Evolutionary conservation across 2,888 invertebrate species (phyloP).

Genomic region (Agriopis leucophaearia): DNA sequence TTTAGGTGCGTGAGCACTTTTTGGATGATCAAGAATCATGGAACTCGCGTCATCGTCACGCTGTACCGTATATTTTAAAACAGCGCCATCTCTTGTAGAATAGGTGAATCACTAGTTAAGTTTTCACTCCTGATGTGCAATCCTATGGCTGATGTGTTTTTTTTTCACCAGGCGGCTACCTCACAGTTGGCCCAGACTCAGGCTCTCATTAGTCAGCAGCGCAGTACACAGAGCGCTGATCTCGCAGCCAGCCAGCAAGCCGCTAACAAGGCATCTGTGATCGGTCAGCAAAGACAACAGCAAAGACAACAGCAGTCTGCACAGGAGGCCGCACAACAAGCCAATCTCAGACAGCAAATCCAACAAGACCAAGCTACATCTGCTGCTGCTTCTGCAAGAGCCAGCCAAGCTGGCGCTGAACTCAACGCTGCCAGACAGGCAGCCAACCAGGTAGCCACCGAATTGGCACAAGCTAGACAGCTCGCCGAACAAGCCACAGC

Average conservation of each 20-base stretch:
- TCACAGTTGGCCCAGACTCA: not conserved
- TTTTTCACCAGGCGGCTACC: not conserved
- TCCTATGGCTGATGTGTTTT: too few species aligned
- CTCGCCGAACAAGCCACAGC: slow-evolving; percentile 1
- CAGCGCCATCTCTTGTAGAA: too few species aligned
- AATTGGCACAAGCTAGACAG: not conserved
- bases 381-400: not conserved
- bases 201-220: not conserved
- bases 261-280: rapidly evolving
- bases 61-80: too few species aligned
- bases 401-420: slow-evolving; percentile 7
- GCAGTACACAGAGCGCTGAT: not conserved
- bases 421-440: slow-evolving; percentile 9
- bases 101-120: too few species aligned
- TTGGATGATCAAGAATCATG: too few species aligned
- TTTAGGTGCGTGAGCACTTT: too few species aligned
- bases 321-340: slow-evolving; percentile 6
- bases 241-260: slow-evolving; percentile 1
- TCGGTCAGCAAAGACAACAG: not conserved
- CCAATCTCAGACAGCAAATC: not conserved
- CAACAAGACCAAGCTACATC: slow-evolving; percentile 6
- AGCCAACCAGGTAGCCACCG: not conserved
- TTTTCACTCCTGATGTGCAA: too few species aligned
- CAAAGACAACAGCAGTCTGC: slow-evolving; percentile 6
- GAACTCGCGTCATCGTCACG: too few species aligned